phyloP scores from a whole-genome alignment of 2,888 invertebrate genomes.

The Shargacucullia verbasci region DNA sequence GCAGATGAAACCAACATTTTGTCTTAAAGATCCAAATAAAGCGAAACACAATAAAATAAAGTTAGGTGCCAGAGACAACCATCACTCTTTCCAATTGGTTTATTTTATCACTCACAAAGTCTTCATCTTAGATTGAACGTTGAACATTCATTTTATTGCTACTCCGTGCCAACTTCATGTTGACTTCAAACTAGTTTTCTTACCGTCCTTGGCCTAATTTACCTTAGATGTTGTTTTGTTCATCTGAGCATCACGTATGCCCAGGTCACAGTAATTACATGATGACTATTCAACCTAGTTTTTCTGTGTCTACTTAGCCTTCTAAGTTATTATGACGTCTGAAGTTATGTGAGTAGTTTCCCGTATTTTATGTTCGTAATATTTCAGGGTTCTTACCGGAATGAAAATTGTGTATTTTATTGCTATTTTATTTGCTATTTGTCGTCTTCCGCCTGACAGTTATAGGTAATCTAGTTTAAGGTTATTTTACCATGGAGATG shows the following conservation, averaged over 20 bases:
- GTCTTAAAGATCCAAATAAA: no score
- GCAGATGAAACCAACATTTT: no score
- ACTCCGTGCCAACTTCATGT: constrained; percentile 25
- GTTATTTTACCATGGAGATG: no score
- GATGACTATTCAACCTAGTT: constrained; percentile 40
- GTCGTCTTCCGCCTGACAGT: no score
- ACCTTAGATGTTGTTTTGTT: constrained; percentile 48
- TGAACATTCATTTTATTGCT: constrained; percentile 26
- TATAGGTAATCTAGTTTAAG: no score
- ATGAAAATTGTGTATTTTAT: no score
- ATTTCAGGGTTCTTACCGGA: no score
- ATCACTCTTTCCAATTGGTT: no score
- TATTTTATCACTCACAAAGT: neutral
- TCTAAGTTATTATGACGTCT: constrained; percentile 7
- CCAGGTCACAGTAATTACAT: constrained; percentile 47
- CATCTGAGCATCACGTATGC: constrained; percentile 20
- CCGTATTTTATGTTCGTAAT: neutral
- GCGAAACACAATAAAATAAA: no score
- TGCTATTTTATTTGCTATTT: no score
- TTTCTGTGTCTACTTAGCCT: constrained; percentile 19
- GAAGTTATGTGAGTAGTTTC: constrained; percentile 2
- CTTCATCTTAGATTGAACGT: constrained; percentile 8
- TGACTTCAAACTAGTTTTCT: constrained; percentile 41
- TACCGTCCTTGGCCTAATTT: constrained; percentile 47
- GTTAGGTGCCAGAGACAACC: no score